These are phyloP conservation scores for Diachasmimorpha longicaudata DNA, from an alignment of 1,140 invertebrate genomes.

Conservation along the genomic window DNA sequence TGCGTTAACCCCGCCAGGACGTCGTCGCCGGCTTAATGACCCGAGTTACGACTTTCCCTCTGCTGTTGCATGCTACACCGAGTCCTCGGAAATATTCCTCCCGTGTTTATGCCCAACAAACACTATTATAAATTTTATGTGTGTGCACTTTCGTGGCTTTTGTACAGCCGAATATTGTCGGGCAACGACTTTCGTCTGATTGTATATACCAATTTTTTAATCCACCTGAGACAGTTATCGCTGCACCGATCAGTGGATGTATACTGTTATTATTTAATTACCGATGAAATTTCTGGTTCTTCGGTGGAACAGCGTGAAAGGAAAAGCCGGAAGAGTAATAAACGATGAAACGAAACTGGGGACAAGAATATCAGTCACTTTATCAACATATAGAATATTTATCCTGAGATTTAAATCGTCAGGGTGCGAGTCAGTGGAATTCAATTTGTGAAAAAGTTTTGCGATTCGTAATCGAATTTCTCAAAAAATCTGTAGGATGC, in stretches of 20 bases:
- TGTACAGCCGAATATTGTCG: not conserved
- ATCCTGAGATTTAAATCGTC: too few relatives aligned
- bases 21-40: constrained; percentile 27
- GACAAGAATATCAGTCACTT: too few relatives aligned
- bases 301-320: not conserved
- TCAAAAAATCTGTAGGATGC: too few relatives aligned
- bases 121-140: not conserved
- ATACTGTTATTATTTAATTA: not conserved
- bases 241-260: not conserved
- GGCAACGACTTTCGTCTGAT: not conserved
- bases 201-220: not conserved
- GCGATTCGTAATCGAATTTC: too few relatives aligned
- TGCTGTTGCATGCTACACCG: constrained; percentile 1
- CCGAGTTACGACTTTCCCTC: constrained; percentile 6
- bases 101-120: not conserved
- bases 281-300: not conserved
- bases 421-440: too few relatives aligned
- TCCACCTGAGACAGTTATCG: not conserved
- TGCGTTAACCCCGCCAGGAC: constrained; percentile 26
- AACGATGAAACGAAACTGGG: too few relatives aligned
- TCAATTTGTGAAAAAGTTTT: too few relatives aligned
- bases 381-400: not conserved
- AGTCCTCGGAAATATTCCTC: not conserved
- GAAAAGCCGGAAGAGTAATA: not conserved
- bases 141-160: not conserved